Evolutionary conservation across 2,113 vertebrate species (phyloP).

Genomic region (Sphyrna mokarran): DNA sequence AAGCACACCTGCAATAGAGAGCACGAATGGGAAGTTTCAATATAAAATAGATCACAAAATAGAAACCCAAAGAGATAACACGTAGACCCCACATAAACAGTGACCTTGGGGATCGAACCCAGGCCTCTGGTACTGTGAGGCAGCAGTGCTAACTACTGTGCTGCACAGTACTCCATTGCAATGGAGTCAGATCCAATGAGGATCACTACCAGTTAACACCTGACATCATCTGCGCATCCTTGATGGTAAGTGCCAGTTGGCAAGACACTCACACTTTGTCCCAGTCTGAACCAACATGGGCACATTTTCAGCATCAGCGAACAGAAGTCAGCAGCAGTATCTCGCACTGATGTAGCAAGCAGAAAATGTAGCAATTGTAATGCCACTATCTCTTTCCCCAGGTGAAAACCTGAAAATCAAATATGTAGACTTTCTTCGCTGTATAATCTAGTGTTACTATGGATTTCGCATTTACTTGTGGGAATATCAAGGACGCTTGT

Average conservation of each 20-base stretch:
- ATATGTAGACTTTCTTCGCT: neutral
- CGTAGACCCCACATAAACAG: too few species aligned
- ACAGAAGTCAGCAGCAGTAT: neutral
- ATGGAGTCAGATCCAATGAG: neutral
- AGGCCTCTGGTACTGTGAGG: too few species aligned
- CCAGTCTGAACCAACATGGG: neutral
- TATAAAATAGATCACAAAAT: neutral
- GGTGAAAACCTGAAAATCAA: neutral
- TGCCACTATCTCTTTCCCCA: neutral
- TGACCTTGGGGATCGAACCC: too few species aligned
- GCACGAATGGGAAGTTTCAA: constrained; percentile 28
- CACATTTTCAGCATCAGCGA: neutral
- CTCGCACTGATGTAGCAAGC: neutral
- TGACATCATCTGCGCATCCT: neutral
- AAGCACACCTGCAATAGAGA: constrained; percentile 70
- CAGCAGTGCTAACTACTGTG: too few species aligned
- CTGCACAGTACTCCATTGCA: neutral
- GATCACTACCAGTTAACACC: neutral
- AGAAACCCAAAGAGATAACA: too few species aligned
- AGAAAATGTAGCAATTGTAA: neutral
- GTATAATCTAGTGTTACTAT: neutral
- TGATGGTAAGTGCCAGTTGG: neutral
- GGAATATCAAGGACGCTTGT: neutral
- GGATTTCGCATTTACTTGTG: neutral
- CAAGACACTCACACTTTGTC: neutral